Evolutionary conservation across 1,140 invertebrate genomes (phyloP).

Genomic region (Dryas iulia): DNA sequence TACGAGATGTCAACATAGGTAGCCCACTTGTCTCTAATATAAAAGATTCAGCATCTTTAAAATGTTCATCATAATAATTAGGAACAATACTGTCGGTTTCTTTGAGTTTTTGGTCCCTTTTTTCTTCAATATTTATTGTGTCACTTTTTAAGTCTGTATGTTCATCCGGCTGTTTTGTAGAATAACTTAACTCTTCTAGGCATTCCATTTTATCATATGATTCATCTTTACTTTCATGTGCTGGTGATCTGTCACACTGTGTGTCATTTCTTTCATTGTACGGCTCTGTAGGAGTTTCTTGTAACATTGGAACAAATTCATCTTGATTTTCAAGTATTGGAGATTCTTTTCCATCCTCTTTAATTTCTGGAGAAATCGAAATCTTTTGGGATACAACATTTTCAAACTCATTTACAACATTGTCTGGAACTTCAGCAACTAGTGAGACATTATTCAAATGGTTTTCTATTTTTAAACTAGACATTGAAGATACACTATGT

Average conservation of each 20-base stretch:
- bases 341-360: slow-evolving; percentile 43
- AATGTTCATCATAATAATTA: slow-evolving; percentile 76
- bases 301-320: slow-evolving; percentile 37
- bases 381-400: slow-evolving; percentile 32
- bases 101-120: slow-evolving; percentile 53
- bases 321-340: slow-evolving; percentile 37
- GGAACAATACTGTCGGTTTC: slow-evolving; percentile 49
- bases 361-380: slow-evolving; percentile 17
- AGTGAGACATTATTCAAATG: slow-evolving; percentile 53
- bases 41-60: slow-evolving; percentile 79
- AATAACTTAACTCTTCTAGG: slow-evolving; percentile 44
- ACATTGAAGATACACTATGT: slow-evolving; percentile 66
- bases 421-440: slow-evolving; percentile 44
- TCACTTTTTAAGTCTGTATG: slow-evolving; percentile 38
- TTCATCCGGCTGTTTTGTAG: slow-evolving; percentile 32
- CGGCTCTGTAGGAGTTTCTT: slow-evolving; percentile 33
- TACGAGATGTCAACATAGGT: slow-evolving; percentile 64
- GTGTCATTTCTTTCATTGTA: slow-evolving; percentile 17
- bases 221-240: slow-evolving; percentile 33
- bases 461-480: slow-evolving; percentile 68
- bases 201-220: slow-evolving; percentile 47
- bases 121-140: slow-evolving; percentile 39
- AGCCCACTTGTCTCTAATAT: slow-evolving; percentile 72
- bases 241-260: slow-evolving; percentile 29
- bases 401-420: slow-evolving; percentile 45